Percentiles rank a stretch among this genome's conserved stretches.
Conservation (phyloP, 1,140 invertebrate genomes). For the Aphis craccivora region DNA sequence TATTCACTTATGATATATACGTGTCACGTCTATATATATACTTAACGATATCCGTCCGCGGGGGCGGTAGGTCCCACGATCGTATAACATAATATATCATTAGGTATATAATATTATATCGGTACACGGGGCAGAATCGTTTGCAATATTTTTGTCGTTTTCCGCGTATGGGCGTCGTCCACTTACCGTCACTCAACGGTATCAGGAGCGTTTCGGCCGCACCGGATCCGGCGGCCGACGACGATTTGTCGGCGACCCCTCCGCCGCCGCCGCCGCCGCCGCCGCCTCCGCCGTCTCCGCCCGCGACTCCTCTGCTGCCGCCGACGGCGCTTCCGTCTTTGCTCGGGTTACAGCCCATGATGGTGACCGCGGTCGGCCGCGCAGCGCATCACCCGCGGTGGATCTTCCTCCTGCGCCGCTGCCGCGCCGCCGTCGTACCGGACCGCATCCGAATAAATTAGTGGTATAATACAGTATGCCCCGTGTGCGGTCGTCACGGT, state of each 20-base stretch:
- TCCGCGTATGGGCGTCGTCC: neutral
- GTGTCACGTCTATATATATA: neutral
- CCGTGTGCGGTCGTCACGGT: neutral
- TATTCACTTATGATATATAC: neutral
- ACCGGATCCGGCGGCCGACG: neutral
- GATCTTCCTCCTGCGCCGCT: neutral
- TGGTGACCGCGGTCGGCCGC: neutral
- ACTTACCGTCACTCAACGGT: slow-evolving; percentile 41
- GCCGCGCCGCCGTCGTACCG: too few relatives aligned
- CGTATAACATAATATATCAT: too few relatives aligned
- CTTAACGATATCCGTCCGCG: neutral
- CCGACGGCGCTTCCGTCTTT: neutral
- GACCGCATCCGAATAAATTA: neutral
- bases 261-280: neutral
- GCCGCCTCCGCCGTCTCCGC: neutral
- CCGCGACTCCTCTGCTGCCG: neutral
- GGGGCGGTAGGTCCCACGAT: too few relatives aligned
- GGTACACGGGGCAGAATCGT: too few relatives aligned
- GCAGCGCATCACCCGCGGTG: neutral
- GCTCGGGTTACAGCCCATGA: slow-evolving; percentile 42
- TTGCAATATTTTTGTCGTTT: neutral
- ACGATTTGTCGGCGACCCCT: neutral
- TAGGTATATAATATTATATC: too few relatives aligned
- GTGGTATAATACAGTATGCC: too few relatives aligned
- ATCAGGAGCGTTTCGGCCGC: neutral